phyloP scores from a whole-genome alignment of 2,888 invertebrate genomes.

The Hecatera dysodea region DNA sequence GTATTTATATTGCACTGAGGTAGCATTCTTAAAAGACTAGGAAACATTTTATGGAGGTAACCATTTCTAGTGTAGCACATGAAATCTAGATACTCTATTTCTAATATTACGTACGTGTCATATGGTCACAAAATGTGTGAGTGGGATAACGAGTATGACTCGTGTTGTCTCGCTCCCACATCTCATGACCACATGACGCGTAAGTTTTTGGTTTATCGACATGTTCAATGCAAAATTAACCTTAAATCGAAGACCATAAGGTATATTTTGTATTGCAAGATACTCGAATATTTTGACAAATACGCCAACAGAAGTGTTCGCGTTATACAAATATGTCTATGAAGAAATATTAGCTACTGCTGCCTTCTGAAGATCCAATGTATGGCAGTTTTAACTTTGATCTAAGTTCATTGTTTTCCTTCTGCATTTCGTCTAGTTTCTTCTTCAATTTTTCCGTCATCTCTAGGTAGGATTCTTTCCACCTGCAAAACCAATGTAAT shows the following conservation, averaged over 20 bases:
- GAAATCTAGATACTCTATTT: constrained; percentile 3
- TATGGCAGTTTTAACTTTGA: constrained; percentile 76
- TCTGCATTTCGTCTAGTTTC: constrained; percentile 89
- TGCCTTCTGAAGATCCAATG: constrained; percentile 72
- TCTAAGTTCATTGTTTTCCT: constrained; percentile 89
- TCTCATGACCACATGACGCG: not conserved
- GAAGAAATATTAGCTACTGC: constrained; percentile 71
- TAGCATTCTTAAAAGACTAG: constrained; percentile 41
- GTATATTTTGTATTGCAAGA: too few species aligned
- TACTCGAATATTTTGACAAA: too few species aligned
- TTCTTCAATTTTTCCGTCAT: constrained; percentile 92
- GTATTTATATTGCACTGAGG: constrained; percentile 80
- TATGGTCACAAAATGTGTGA: not conserved
- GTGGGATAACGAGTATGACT: not conserved
- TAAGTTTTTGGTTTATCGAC: not conserved
- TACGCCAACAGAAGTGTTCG: too few species aligned
- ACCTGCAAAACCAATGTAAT: constrained; percentile 81
- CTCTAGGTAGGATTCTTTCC: constrained; percentile 92
- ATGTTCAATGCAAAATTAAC: too few species aligned
- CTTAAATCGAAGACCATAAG: too few species aligned
- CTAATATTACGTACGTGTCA: not conserved
- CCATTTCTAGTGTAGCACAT: not conserved
- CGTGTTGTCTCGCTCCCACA: not conserved
- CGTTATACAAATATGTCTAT: not conserved
- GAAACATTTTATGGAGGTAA: constrained; percentile 25